phyloP scores from a whole-genome alignment of 2,797 vertebrate species.

The Hoplostethus atlanticus region DNA sequence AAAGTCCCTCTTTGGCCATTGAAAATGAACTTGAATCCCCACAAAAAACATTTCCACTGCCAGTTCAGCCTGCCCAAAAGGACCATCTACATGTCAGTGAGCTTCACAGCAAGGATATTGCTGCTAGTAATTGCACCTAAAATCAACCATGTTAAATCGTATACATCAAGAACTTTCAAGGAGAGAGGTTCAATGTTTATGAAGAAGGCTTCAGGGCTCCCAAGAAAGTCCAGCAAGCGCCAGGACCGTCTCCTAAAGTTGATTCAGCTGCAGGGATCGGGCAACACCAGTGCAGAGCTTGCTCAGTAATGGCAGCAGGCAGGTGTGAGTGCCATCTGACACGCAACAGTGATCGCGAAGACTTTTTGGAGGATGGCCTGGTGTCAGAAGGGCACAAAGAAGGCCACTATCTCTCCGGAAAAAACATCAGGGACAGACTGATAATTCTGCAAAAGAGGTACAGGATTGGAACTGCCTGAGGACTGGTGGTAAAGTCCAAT shows the following conservation, averaged over 20 bases:
- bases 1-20: no score
- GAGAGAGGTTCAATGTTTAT: constrained; percentile 13
- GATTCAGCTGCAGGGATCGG: constrained; percentile 10
- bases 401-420: background rate
- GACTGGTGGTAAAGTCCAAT: background rate
- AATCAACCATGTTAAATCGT: constrained; percentile 3
- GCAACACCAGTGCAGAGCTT: constrained; percentile 9
- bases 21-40: no score
- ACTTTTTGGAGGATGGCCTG: background rate
- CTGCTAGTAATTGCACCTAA: constrained; percentile 20
- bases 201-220: background rate
- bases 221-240: background rate
- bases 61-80: no score
- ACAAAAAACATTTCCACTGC: no score
- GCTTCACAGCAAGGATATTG: background rate
- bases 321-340: constrained; percentile 23
- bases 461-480: constrained; percentile 3
- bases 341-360: constrained; percentile 2
- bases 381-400: background rate
- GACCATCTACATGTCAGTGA: no score
- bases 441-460: constrained; percentile 1
- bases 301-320: constrained; percentile 3
- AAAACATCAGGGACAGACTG: constrained; percentile 3
- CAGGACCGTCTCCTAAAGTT: background rate
- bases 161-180: constrained; percentile 17